A percentile compares a stretch with the other conserved stretches of the same genome.
Evolutionary conservation across 2,888 invertebrate genomes (phyloP).

Genomic region (Hemithea aestivaria): DNA sequence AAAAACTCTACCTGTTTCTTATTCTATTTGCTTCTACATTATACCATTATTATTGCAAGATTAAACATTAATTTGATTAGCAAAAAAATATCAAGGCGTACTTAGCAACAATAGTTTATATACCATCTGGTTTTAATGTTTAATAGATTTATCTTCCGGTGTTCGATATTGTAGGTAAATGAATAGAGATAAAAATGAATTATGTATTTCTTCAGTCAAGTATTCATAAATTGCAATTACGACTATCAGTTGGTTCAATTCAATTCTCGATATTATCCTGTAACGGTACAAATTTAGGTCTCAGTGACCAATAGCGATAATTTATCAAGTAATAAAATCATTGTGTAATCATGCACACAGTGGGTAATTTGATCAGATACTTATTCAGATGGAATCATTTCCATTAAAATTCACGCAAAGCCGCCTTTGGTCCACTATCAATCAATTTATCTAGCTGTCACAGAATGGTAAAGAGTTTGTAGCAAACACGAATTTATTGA

Average conservation of each 20-base stretch:
- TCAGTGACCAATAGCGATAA: conserved; percentile 15
- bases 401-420: conserved; percentile 65
- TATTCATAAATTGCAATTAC: conserved; percentile 13
- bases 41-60: conserved; percentile 18
- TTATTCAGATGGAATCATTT: conserved; percentile 54
- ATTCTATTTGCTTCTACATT: conserved; percentile 10
- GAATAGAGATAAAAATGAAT: conserved; percentile 4
- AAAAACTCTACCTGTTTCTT: conserved; percentile 16
- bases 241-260: conserved; percentile 3
- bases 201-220: conserved; percentile 8
- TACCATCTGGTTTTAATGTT: conserved; percentile 10
- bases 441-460: conserved; percentile 64
- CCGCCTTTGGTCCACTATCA: conserved; percentile 62
- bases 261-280: conserved; percentile 3
- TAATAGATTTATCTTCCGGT: conserved; percentile 7
- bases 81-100: background rate
- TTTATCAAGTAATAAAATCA: conserved; percentile 42
- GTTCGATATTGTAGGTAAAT: background rate
- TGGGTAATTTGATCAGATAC: conserved; percentile 51
- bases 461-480: conserved; percentile 31
- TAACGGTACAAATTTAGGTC: conserved; percentile 8
- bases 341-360: conserved; percentile 44
- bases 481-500: conserved; percentile 58
- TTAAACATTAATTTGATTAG: conserved; percentile 19
- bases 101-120: conserved; percentile 14